phyloP scores from a whole-genome alignment of 2,888 invertebrate species.

The Sesia apiformis region DNA sequence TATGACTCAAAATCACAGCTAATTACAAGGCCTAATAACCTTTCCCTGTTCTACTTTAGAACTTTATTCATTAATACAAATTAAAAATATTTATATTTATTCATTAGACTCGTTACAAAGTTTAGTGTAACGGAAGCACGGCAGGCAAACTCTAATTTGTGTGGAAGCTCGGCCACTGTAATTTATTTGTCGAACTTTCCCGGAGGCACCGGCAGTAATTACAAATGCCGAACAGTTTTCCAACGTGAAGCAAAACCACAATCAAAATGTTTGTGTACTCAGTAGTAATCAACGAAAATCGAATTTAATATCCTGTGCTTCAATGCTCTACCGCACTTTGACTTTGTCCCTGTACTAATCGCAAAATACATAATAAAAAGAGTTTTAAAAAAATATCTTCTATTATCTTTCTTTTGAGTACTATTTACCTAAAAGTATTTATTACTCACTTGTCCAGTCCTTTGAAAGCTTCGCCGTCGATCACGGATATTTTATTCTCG shows the following conservation, averaged over 20 bases:
- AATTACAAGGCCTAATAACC: not conserved
- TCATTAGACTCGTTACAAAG: not conserved
- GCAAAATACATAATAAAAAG: no score
- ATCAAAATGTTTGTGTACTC: no score
- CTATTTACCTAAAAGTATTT: constrained; percentile 1
- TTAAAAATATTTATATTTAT: not conserved
- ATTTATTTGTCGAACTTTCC: constrained; percentile 20
- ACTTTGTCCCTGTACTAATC: no score
- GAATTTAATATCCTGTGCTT: no score
- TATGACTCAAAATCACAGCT: not conserved
- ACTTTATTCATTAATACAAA: not conserved
- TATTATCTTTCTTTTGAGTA: not conserved
- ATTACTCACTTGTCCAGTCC: constrained; percentile 88
- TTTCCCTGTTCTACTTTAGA: not conserved
- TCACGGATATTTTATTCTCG: constrained; percentile 86
- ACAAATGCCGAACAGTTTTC: constrained; percentile 4
- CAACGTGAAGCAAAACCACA: not conserved
- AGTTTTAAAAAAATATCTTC: no score
- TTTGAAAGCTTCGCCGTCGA: constrained; percentile 88
- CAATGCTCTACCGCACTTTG: no score
- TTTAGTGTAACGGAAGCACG: not conserved
- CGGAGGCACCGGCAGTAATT: constrained; percentile 15
- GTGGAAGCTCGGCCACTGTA: constrained; percentile 9
- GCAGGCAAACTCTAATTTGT: constrained; percentile 8
- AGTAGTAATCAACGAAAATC: no score